Conservation (phyloP, 2,888 invertebrate genomes). For the Drosophila macrospina region DNA sequence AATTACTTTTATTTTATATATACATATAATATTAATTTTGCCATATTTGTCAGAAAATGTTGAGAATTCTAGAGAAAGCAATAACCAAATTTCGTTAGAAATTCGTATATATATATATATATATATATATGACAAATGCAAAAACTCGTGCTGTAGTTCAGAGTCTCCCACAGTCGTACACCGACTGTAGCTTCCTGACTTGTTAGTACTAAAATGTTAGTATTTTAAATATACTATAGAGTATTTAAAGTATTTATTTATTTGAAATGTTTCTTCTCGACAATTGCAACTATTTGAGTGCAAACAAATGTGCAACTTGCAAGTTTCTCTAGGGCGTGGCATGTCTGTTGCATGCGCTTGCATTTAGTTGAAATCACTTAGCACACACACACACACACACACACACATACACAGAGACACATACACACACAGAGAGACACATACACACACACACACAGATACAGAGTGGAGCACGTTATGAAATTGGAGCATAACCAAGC, state of each 20-base stretch:
- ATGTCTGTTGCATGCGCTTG: slow-evolving; percentile 40
- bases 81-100: too few relatives aligned
- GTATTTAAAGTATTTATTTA: not conserved
- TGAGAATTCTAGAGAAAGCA: too few relatives aligned
- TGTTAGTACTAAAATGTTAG: not conserved
- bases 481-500: slow-evolving; percentile 43
- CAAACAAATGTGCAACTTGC: slow-evolving; percentile 25
- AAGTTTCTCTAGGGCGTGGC: slow-evolving; percentile 39
- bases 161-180: too few relatives aligned
- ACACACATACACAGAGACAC: not conserved
- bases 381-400: slow-evolving; percentile 24
- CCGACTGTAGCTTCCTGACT: too few relatives aligned
- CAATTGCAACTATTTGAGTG: not conserved
- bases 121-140: too few relatives aligned
- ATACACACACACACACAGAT: not conserved
- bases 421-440: not conserved
- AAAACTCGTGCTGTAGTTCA: too few relatives aligned
- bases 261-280: not conserved
- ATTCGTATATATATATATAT: too few relatives aligned
- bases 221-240: not conserved
- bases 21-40: too few relatives aligned
- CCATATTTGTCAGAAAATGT: too few relatives aligned
- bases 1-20: too few relatives aligned
- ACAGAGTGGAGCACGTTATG: slow-evolving; percentile 12
- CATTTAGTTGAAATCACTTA: slow-evolving; percentile 51